A percentile compares a stretch with the other conserved stretches of the same genome.
Conservation (phyloP, 2,113 vertebrate species). For the Lasiurus borealis region DNA sequence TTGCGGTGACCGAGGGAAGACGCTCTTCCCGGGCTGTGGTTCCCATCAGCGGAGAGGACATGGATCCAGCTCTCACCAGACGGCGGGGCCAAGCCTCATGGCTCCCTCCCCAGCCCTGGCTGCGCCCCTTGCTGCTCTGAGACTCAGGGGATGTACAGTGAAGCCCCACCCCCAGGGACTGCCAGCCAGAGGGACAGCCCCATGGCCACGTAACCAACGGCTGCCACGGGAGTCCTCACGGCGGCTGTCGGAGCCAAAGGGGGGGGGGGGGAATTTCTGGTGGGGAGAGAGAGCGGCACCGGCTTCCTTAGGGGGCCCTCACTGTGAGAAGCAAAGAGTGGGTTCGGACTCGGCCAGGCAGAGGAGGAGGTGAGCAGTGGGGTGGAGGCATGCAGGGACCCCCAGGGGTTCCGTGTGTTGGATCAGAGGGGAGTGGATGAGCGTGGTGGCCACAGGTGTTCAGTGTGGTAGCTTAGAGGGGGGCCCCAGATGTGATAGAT, state of each 20-base stretch:
- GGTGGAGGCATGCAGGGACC: background rate
- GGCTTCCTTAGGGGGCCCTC: background rate
- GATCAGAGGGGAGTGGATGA: too few species aligned
- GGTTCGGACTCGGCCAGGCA: background rate
- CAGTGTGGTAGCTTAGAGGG: too few species aligned
- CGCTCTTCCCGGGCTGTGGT: background rate
- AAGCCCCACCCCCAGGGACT: background rate
- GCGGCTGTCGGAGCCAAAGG: background rate
- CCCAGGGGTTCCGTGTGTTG: fast-evolving
- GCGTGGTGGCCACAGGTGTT: too few species aligned
- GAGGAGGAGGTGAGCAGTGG: background rate
- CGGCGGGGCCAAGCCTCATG: background rate
- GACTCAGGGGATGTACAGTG: background rate
- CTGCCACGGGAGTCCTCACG: background rate
- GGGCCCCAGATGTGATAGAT: too few species aligned
- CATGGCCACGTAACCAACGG: background rate
- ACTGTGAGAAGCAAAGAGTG: background rate
- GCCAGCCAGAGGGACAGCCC: background rate
- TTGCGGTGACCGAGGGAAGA: background rate
- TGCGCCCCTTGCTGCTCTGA: background rate
- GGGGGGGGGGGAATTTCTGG: background rate
- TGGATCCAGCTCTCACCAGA: background rate
- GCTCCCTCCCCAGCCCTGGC: background rate
- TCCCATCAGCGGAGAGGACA: background rate
- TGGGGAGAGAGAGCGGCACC: background rate